Evolutionary conservation across 2,888 invertebrate genomes (phyloP), one percentile per base, ranked within the genome.

Genomic region (Byasa hedistus): DNA sequence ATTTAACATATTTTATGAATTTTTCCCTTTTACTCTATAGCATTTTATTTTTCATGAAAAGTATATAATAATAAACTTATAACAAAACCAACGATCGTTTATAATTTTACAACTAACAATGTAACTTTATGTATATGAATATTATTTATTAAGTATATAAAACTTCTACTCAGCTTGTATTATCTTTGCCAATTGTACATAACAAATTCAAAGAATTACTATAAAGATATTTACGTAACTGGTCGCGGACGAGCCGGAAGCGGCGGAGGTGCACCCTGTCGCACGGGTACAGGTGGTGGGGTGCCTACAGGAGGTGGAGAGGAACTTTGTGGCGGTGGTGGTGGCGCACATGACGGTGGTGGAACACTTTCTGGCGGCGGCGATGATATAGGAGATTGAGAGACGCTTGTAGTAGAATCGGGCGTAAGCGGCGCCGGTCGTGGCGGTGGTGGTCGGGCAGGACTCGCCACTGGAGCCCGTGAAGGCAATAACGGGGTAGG

Each of bases 281-380:
- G 85, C 0, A 93, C 93, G 1, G 94, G 94, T 36, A 93, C 92
- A 19, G 79, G 93, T 23, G 80, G 91, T 69, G 85, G 91, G 62
- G 84, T 88, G 67, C 85, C 87, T 0, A 75, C 64, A 22, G 89
- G 82, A n/a, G 84, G 85, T 15, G 84, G 89, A 17, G 93, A 77
- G 65, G 75, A 78, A 57, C 78, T 78, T 17, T 68, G 82, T 27
- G 83, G 82, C 2, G 84, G 86, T 3, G 82, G 86, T 15, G 87
- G 91, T 56, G 95, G 93, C 17, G 94, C 94, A 57, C 94, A 95
- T 64, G 94, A 86, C 0, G 95, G 95, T 17, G 95, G 95, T 15
- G 95, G 94, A 36, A 86, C 87, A 57, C 92, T 92, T 48, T 94
- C 94, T 15, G 92, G 87, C 0, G 93, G 93, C 1, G 94, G 93